Evolutionary conservation across 2,888 invertebrate species (phyloP), one percentile per base, ranked within the genome.

Genomic region (Autographa gamma): DNA sequence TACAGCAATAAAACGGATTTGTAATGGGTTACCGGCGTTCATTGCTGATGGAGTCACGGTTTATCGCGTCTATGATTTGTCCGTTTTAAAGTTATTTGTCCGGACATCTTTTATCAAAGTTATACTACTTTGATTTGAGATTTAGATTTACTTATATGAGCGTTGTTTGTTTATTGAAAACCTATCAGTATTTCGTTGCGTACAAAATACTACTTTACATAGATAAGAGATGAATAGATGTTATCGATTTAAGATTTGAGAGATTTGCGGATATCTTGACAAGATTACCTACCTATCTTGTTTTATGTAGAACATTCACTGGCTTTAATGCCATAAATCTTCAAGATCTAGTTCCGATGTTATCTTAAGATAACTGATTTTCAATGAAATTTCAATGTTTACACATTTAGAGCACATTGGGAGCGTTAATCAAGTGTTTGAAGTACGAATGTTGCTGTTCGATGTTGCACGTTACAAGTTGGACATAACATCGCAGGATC

Each of bases 21-120:
- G 84, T 82, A 83, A 83, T 83, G 81, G 82, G 82, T 84, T 84
- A 80, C 80, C 65, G 77, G 71, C 80, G 62, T 82, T 84, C 78
- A 69, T 77, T 76, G 73, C 76, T 75, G 76, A 84, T 82, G 74
- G 76, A 82, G 82, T 83, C 78, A 83, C 78, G 83, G 76, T 80
- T 80, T 84, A 82, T 83, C 73, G 64, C 73, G 56, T 74, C 70
- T 80, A 73, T 76, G 73, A 78, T 73, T 74, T 74, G 69, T 66
- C 66, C 68, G 58, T 75, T 73, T 73, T 82, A 68, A 68, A 77
- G 64, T 71, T 71, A 67, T 67, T 78, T 81, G 67, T 68, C 60
- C 25, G 13, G 19, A 56, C 69, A 66, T 32, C 63, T 34, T 60
- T 74, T 71, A 52, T 63, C 62, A 70, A 34, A 56, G 54, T 69